Base-by-base conservation (phyloP, 2,888 invertebrate species). In the Phyllotreta striolata region DNA sequence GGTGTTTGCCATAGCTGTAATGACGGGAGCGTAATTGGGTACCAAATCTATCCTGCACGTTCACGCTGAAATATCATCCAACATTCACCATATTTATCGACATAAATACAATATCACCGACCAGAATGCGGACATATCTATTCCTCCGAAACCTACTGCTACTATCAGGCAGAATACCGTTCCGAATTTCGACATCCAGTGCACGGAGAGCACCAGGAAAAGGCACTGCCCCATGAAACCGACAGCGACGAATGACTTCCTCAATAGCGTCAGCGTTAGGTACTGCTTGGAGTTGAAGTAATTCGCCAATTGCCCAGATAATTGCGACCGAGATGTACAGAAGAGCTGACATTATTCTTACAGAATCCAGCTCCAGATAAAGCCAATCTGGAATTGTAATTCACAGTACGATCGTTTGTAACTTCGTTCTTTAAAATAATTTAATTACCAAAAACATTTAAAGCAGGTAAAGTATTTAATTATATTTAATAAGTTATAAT, bases 241-340 rank as follows among this genome's bases (percentile, higher is more conserved):
- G 14, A 86, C 85, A 73, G 90, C 90, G 69, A 90, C 91, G 78
- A 91, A 92, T 10, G 73, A 64, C 67, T 85, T 86, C 65, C 87
- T 78, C 6, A 92, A 91, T 77, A 89, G 88, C 0, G 92, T 92
- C 0, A 92, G 88, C 0, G 89, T 89, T 71, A 92, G 77, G 40
- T 87, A 80, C 14, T 87, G 84, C 66, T 85, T 86, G 5, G 84
- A 81, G 66, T 91, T 84, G 61, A 93, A 79, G 85, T 87, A 88
- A 83, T 96, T 96, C 0, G 95, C 94, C 10, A 92, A 74, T 67
- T 92, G 90, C 0, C 96, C 96, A 0, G 93, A 90, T 66, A 89
- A 81, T 74, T 91, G 91, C 4, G 94, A 96, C 94, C 0, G 91
- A 89, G 24, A 96, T 80, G 79, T 96, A 96, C 0, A 96, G 96